A percentile compares a stretch with the other conserved stretches of the same genome.
These are phyloP conservation scores for Oscheius sp. DNA, from an alignment of 2,888 invertebrate genomes.

Conservation along the genomic window DNA sequence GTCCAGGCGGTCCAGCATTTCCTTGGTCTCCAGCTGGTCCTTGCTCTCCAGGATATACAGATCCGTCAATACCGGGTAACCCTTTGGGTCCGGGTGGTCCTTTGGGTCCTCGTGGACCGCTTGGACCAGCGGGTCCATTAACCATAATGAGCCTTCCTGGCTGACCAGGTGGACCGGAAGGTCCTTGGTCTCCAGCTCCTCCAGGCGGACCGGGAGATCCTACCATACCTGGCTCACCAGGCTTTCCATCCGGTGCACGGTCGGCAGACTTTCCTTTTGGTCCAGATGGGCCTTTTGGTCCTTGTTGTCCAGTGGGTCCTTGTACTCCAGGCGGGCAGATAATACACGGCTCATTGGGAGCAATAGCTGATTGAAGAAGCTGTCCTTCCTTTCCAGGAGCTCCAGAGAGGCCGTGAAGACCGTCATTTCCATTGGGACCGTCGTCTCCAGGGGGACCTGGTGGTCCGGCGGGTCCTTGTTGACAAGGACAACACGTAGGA, in stretches of 20 bases:
- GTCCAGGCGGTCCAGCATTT: constrained; percentile 59
- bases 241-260: constrained; percentile 59
- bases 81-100: constrained; percentile 65
- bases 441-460: constrained; percentile 60
- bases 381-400: constrained; percentile 61
- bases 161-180: constrained; percentile 61
- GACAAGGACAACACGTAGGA: constrained; percentile 60
- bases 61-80: constrained; percentile 59
- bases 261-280: constrained; percentile 68
- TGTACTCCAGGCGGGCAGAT: constrained; percentile 66
- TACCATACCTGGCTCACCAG: constrained; percentile 55
- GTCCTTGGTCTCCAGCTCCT: constrained; percentile 61
- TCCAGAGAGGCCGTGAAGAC: constrained; percentile 62
- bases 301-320: constrained; percentile 58
- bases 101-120: constrained; percentile 62
- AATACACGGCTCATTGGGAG: constrained; percentile 60
- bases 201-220: constrained; percentile 66
- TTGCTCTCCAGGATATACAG: constrained; percentile 44
- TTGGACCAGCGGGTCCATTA: constrained; percentile 61
- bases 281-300: constrained; percentile 63
- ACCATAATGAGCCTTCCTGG: constrained; percentile 53
- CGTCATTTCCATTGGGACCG: constrained; percentile 58
- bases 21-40: constrained; percentile 57
- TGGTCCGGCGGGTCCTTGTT: constrained; percentile 63
- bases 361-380: constrained; percentile 52